phyloP scores from a whole-genome alignment of 2,888 invertebrate species.

The Cataglyphis cursor region DNA sequence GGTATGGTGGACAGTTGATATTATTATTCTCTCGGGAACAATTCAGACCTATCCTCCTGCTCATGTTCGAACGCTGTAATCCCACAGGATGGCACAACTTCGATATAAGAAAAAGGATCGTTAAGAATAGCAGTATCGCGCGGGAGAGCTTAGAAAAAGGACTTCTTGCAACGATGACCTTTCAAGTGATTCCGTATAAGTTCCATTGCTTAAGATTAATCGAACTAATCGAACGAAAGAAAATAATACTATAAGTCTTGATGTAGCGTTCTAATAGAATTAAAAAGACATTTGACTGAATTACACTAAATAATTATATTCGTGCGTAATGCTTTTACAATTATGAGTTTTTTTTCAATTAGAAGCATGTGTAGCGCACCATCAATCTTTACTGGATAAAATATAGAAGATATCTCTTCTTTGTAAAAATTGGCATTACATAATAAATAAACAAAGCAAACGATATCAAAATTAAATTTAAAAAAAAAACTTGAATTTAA shows the following conservation, averaged over 20 bases:
- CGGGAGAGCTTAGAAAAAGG: neutral
- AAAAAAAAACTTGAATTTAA: no score
- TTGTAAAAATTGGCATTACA: conserved; percentile 5
- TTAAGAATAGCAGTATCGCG: conserved; percentile 19
- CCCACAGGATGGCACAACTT: conserved; percentile 25
- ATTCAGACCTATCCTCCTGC: conserved; percentile 19
- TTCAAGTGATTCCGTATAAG: conserved; percentile 17
- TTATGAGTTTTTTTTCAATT: neutral
- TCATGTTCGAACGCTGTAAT: conserved; percentile 18
- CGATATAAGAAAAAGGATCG: conserved; percentile 40
- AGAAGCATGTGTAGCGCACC: neutral
- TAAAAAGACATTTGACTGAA: neutral
- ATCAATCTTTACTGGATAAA: conserved; percentile 5
- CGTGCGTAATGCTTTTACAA: neutral
- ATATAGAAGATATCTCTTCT: neutral
- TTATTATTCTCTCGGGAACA: conserved; percentile 36
- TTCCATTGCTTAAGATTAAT: neutral
- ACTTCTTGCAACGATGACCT: conserved; percentile 15
- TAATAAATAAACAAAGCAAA: neutral
- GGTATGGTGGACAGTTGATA: conserved; percentile 35
- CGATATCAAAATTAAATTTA: neutral
- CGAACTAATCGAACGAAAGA: conserved; percentile 6
- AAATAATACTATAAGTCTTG: neutral
- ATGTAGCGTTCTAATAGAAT: neutral
- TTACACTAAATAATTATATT: neutral